phyloP scores from a whole-genome alignment of 2,797 vertebrate genomes.

The Argya squamiceps region DNA sequence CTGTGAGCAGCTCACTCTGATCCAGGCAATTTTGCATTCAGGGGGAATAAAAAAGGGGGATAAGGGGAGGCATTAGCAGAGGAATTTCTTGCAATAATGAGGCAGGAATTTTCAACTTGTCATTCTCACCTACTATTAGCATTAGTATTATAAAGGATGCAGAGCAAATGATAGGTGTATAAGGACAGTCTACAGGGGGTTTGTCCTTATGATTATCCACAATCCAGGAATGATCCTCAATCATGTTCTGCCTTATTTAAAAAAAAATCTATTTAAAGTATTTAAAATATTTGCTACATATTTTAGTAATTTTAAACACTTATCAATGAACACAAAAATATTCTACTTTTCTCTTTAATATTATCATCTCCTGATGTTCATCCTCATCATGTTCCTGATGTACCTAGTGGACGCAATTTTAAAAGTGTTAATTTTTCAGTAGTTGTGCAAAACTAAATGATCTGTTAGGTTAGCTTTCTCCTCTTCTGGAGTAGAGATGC shows the following conservation, averaged over 20 bases:
- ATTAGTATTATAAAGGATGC: neutral
- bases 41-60: neutral
- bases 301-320: neutral
- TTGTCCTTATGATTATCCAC: neutral
- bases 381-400: neutral
- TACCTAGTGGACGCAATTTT: neutral
- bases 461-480: neutral
- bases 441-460: neutral
- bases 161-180: neutral
- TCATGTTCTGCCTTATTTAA: neutral
- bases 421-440: neutral
- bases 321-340: neutral
- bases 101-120: neutral
- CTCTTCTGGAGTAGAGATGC: neutral
- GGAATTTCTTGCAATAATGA: neutral
- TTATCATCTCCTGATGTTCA: no score
- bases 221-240: neutral
- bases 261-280: neutral
- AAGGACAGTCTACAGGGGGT: neutral
- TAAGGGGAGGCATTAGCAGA: neutral
- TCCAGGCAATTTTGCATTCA: neutral
- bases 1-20: neutral
- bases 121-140: neutral
- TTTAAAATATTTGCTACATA: neutral
- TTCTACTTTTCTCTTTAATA: neutral